These are phyloP conservation scores for Diorhabda sublineata DNA, from an alignment of 1,140 invertebrate species.

Conservation along the genomic window DNA sequence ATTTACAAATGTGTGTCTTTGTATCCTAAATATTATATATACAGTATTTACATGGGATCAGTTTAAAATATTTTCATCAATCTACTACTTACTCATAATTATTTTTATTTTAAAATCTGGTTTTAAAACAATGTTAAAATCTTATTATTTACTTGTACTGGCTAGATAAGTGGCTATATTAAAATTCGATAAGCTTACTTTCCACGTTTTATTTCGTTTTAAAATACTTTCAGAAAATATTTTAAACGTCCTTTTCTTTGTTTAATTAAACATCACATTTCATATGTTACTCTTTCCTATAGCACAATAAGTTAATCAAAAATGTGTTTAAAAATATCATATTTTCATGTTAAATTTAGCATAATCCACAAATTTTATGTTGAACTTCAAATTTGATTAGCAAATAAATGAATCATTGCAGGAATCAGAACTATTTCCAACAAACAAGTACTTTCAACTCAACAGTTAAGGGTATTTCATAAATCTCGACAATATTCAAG, in stretches of 20 bases:
- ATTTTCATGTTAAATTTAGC: too few relatives aligned
- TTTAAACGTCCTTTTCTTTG: conserved; percentile 29
- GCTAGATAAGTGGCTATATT: conserved; percentile 10
- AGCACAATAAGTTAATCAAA: neutral
- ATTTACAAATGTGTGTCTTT: conserved; percentile 39
- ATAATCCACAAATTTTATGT: too few relatives aligned
- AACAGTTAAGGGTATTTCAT: neutral
- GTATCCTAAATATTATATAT: conserved; percentile 35
- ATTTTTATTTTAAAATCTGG: conserved; percentile 6
- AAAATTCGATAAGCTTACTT: conserved; percentile 1
- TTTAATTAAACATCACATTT: conserved; percentile 28
- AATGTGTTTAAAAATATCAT: conserved; percentile 13
- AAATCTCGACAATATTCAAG: too few relatives aligned
- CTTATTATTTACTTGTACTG: conserved; percentile 7
- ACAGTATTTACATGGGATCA: conserved; percentile 40
- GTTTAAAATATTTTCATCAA: conserved; percentile 37
- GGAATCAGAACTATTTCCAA: neutral
- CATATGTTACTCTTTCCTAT: conserved; percentile 19
- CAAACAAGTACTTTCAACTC: neutral
- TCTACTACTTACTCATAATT: conserved; percentile 4
- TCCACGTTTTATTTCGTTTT: conserved; percentile 6
- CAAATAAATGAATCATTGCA: too few relatives aligned
- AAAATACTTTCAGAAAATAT: conserved; percentile 30
- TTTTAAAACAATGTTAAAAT: conserved; percentile 19
- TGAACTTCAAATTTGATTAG: too few relatives aligned